Evolutionary conservation across 2,113 vertebrate species (phyloP).

Genomic region (Lipophrys pholis): DNA sequence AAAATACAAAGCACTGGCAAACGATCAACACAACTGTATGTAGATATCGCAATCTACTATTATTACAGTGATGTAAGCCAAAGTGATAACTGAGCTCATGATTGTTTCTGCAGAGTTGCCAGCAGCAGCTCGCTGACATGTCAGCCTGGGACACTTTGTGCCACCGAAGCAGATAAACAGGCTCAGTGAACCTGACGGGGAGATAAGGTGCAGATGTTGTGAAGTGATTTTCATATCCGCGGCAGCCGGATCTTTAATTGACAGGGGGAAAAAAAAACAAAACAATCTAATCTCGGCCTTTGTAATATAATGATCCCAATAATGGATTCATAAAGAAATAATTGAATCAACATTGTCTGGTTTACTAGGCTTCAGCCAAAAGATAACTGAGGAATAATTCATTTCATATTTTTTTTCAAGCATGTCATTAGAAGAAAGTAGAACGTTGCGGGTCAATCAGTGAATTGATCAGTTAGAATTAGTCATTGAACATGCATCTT

Average conservation of each 20-base stretch:
- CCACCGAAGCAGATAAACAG: slow-evolving; percentile 5
- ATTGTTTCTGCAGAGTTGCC: slow-evolving; percentile 4
- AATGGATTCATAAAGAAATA: neutral
- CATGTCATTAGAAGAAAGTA: neutral
- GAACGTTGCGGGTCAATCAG: neutral
- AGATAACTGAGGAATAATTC: neutral
- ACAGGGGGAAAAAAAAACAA: neutral
- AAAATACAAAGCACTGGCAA: too few relatives aligned
- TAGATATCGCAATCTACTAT: neutral
- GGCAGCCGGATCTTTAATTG: neutral
- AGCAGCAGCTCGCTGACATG: neutral
- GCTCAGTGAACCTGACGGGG: slow-evolving; percentile 2
- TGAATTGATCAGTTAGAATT: neutral
- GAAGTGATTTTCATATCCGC: slow-evolving; percentile 6
- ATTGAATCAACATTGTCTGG: neutral
- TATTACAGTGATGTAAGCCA: slow-evolving; percentile 1
- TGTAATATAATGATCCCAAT: neutral
- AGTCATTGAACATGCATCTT: neutral
- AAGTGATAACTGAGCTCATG: neutral
- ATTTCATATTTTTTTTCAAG: neutral
- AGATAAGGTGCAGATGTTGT: slow-evolving; percentile 4
- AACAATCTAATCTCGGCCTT: neutral
- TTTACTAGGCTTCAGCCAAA: neutral
- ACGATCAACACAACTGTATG: too few relatives aligned
- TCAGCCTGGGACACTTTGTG: neutral